phyloP scores from a whole-genome alignment of 2,888 invertebrate species.

The Lithophane semibrunnea region DNA sequence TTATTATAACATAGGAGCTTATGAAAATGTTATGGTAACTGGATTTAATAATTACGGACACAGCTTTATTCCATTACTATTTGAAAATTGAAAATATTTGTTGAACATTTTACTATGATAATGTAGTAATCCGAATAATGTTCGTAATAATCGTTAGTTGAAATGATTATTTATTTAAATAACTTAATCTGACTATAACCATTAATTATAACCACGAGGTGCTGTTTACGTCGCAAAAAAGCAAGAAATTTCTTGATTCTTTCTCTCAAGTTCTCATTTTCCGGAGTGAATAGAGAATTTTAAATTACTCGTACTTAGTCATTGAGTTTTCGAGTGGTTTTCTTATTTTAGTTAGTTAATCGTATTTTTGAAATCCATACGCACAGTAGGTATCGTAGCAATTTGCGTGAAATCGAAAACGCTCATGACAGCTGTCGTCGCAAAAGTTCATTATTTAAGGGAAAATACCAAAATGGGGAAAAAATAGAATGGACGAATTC shows the following conservation, averaged over 20 bases:
- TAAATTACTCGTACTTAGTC: background rate
- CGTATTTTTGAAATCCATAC: slow-evolving; percentile 22
- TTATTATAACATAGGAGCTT: slow-evolving; percentile 2
- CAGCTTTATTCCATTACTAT: slow-evolving; percentile 2
- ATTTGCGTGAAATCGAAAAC: slow-evolving; percentile 34
- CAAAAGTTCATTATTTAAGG: slow-evolving; percentile 34
- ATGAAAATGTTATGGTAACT: slow-evolving; percentile 4
- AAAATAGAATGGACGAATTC: background rate
- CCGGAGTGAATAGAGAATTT: background rate
- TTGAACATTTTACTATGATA: slow-evolving; percentile 7
- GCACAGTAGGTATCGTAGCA: slow-evolving; percentile 10
- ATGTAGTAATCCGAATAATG: slow-evolving; percentile 18
- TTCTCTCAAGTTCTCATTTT: slow-evolving; percentile 5
- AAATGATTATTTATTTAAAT: slow-evolving; percentile 14
- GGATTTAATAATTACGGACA: background rate
- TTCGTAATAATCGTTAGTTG: background rate
- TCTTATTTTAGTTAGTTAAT: too few species aligned
- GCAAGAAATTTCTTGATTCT: background rate
- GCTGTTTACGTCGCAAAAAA: slow-evolving; percentile 2
- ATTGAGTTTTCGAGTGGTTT: slow-evolving; percentile 5
- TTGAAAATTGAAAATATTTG: slow-evolving; percentile 1
- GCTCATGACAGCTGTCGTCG: slow-evolving; percentile 28
- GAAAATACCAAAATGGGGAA: slow-evolving; percentile 23
- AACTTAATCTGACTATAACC: slow-evolving; percentile 32
- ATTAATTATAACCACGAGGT: slow-evolving; percentile 12